Evolutionary conservation across 2,888 invertebrate genomes (phyloP).

Genomic region (Lasioglossum morio): DNA sequence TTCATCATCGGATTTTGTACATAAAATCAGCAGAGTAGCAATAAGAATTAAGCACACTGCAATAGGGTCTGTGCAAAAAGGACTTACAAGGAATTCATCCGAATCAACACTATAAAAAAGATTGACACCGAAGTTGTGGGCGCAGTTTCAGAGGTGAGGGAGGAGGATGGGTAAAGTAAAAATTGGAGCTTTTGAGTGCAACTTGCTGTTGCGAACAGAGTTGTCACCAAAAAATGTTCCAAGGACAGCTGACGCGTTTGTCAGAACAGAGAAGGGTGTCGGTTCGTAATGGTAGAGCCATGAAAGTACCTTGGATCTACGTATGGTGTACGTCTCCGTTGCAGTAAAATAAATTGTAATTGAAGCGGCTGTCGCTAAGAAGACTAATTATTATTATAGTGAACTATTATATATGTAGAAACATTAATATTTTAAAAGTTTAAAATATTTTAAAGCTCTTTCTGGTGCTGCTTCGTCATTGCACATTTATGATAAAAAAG

Average conservation of each 20-base stretch:
- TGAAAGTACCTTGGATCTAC: neutral
- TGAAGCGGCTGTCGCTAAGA: neutral
- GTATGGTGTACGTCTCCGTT: neutral
- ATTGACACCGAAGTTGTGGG: neutral
- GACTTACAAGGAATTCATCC: neutral
- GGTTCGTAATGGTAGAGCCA: neutral
- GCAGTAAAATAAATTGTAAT: neutral
- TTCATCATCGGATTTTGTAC: no score
- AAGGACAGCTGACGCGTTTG: neutral
- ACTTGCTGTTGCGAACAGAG: neutral
- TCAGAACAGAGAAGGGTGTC: neutral
- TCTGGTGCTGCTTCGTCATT: no score
- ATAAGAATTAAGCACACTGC: neutral
- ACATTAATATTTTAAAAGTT: no score
- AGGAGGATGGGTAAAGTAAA: neutral
- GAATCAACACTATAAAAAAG: neutral
- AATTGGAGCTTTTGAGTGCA: constrained; percentile 6
- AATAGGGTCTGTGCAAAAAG: neutral
- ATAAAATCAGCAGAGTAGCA: neutral
- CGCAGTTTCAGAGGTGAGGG: neutral
- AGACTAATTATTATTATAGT: no score
- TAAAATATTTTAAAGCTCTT: no score
- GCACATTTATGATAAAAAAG: no score
- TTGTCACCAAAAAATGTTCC: neutral
- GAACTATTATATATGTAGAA: no score